Base-by-base conservation (phyloP, 2,888 invertebrate genomes). In the Sycophila texana region DNA sequence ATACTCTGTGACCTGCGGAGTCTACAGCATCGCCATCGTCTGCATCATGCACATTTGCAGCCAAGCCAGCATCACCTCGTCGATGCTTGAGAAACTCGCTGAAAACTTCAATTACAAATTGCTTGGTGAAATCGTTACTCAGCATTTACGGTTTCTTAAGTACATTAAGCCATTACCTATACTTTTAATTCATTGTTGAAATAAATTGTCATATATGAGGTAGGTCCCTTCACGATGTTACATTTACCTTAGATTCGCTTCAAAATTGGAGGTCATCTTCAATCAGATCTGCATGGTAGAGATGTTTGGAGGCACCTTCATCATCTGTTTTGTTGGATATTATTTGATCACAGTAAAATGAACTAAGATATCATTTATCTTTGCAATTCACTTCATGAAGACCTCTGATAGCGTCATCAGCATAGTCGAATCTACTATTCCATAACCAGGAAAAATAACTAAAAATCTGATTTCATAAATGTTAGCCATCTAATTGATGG, bases 21-120 rank as follows among this genome's bases (percentile, higher is more conserved):
- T 83, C 14, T 86, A 84, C 65, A 84, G 86, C 13, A 53, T 87
- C 4, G 84, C 84, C 0, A 85, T 86, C 1, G 66, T 85, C 0
- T 81, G 85, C 57, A 82, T 85, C 2, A 83, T 86, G 79, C 88
- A 88, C 47, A 83, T 83, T 7, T 87, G 86, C 30, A 86, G 86
- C 20, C 86, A 74, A 70, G 47, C 60, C 13, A 20, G 30, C 10
- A 63, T 79, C 0, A 70, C 58, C 1, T 49, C 39, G 1, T 53
- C 20, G 26, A 74, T 55, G 63, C 70, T 79, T 4, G 20, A 79
- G 3, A 14, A 13, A 14, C 30, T 74, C 13, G 58, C 26, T 4
- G 65, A 58, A 1, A 70, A 63, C 20, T 72, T 70, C 49, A 60
- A 74, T n/a, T 39, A 39, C 13, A 14, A 58, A 16, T 13, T 65